Conservation (phyloP, 2,797 vertebrate genomes). For the Knipowitschia caucasica region DNA sequence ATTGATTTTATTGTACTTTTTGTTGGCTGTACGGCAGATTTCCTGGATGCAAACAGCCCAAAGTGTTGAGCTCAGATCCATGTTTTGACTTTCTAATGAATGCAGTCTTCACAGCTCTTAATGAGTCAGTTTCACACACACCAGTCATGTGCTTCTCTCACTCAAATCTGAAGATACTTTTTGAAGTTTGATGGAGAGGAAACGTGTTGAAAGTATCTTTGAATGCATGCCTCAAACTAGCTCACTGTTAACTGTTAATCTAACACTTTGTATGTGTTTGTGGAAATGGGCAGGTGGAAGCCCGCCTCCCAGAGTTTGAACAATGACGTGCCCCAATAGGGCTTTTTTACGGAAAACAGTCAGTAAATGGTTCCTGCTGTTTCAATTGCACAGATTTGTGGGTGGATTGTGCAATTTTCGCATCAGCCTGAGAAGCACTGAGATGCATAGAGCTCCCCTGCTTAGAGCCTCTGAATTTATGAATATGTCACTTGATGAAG, state of each 20-base stretch:
- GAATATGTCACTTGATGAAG: too few species aligned
- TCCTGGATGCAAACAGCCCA: slow-evolving; percentile 20
- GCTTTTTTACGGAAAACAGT: too few species aligned
- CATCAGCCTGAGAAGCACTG: too few species aligned
- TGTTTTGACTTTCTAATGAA: slow-evolving; percentile 19
- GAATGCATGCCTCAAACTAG: neutral
- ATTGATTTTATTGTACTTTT: neutral
- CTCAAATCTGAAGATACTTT: slow-evolving; percentile 12
- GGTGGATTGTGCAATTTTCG: too few species aligned
- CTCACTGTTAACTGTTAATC: slow-evolving; percentile 7
- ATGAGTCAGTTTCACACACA: slow-evolving; percentile 20
- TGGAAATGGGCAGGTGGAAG: slow-evolving; percentile 31
- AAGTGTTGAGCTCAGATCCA: slow-evolving; percentile 23
- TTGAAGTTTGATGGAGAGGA: slow-evolving; percentile 3
- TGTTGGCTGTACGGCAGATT: slow-evolving; percentile 38
- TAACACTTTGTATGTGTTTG: slow-evolving; percentile 7
- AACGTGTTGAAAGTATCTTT: slow-evolving; percentile 6
- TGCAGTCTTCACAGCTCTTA: slow-evolving; percentile 14
- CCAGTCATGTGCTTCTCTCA: slow-evolving; percentile 18
- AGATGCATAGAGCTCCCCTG: too few species aligned
- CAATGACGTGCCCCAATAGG: too few species aligned
- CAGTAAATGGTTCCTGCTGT: too few species aligned
- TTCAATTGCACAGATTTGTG: too few species aligned
- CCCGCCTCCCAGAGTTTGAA: too few species aligned
- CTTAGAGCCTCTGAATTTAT: too few species aligned